Percentiles rank a stretch among this genome's conserved stretches.
Conservation (phyloP, 2,797 vertebrate species). For the Pipistrellus kuhlii region DNA sequence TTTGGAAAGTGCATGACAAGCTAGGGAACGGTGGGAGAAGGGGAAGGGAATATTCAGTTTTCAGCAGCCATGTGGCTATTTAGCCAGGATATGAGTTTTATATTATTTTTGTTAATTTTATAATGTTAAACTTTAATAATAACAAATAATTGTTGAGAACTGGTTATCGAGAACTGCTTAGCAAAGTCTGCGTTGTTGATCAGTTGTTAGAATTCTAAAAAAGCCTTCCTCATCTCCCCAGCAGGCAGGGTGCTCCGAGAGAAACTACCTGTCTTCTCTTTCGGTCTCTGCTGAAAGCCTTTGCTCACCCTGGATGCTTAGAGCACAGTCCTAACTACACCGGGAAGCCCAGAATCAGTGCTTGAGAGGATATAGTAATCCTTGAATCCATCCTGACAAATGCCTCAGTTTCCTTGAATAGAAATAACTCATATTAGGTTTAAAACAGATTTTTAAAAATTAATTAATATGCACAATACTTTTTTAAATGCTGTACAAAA, state of each 20-base stretch:
- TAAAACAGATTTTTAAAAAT: not conserved
- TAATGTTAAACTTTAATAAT: too few species aligned
- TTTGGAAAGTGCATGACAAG: too few species aligned
- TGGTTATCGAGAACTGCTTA: too few species aligned
- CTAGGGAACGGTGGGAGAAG: too few species aligned
- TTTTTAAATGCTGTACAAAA: not conserved
- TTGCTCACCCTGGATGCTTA: not conserved
- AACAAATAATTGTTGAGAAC: too few species aligned
- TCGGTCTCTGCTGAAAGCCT: not conserved
- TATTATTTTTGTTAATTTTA: too few species aligned
- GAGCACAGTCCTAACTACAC: not conserved
- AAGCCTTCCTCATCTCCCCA: not conserved
- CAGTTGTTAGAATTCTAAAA: not conserved
- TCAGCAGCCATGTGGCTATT: too few species aligned
- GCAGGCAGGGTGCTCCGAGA: not conserved
- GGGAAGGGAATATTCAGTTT: too few species aligned
- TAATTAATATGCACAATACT: not conserved
- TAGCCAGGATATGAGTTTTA: too few species aligned
- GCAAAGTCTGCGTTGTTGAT: too few species aligned
- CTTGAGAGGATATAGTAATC: not conserved
- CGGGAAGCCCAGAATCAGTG: not conserved
- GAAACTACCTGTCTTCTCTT: not conserved
- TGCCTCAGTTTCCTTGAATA: not conserved
- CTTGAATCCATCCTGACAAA: not conserved
- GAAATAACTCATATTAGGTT: constrained; percentile 1